Percentiles rank a stretch among this genome's conserved stretches.
phyloP scores from a whole-genome alignment of 2,888 invertebrate species.

The Electrophaes corylata region DNA sequence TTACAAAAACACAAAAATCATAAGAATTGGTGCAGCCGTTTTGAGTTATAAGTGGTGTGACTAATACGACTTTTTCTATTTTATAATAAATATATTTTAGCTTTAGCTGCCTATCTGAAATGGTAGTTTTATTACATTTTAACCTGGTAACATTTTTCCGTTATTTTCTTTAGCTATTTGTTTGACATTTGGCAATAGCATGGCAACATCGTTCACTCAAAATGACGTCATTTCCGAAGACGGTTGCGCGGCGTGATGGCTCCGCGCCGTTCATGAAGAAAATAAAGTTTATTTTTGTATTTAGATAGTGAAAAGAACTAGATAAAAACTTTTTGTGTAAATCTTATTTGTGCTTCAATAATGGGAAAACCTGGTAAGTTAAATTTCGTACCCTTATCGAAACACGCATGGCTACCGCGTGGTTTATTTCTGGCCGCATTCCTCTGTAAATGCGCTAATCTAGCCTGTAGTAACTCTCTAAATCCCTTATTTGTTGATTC shows the following conservation, averaged over 20 bases:
- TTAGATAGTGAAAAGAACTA: constrained; percentile 54
- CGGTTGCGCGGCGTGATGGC: constrained; percentile 63
- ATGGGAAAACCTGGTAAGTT: constrained; percentile 79
- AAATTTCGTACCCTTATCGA: constrained; percentile 8
- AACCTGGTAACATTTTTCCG: neutral
- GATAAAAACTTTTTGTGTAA: constrained; percentile 33
- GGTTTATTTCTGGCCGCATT: constrained; percentile 32
- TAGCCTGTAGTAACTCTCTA: neutral
- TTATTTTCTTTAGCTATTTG: neutral
- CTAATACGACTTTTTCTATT: too few species aligned
- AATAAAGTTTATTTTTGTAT: constrained; percentile 64
- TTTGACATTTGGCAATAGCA: constrained; percentile 6
- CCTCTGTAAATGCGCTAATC: constrained; percentile 14
- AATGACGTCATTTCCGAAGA: constrained; percentile 73
- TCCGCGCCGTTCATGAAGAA: constrained; percentile 62
- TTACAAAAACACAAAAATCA: too few species aligned
- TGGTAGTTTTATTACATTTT: neutral
- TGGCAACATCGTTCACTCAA: constrained; percentile 41
- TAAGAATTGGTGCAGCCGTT: too few species aligned
- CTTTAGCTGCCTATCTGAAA: neutral
- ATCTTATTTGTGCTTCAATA: constrained; percentile 36
- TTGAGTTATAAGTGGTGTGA: too few species aligned
- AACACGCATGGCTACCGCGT: constrained; percentile 50
- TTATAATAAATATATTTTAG: too few species aligned
- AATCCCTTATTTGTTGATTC: neutral